Evolutionary conservation across 2,113 vertebrate species (phyloP).

Genomic region (Coptodon bakossiorum): DNA sequence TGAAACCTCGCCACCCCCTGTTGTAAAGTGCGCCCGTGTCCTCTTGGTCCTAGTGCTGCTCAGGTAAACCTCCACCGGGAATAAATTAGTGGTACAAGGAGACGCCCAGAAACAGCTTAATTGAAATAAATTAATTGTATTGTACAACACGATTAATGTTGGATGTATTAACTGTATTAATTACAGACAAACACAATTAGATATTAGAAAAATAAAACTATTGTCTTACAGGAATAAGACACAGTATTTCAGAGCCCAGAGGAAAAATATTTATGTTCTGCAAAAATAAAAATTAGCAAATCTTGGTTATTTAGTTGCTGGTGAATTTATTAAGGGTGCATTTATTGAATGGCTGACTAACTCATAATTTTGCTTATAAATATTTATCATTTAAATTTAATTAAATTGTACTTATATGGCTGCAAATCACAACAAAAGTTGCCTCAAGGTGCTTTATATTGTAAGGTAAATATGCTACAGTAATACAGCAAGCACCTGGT

Average conservation of each 20-base stretch:
- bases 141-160: not conserved
- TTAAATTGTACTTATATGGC: not conserved
- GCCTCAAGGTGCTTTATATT: not conserved
- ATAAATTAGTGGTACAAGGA: not conserved
- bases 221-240: not conserved
- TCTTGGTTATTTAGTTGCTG: not conserved
- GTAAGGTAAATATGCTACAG: not conserved
- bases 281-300: not conserved
- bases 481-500: not conserved
- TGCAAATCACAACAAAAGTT: not conserved
- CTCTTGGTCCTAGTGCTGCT: conserved; percentile 59
- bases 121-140: not conserved
- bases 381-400: not conserved
- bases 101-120: not conserved
- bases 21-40: not conserved
- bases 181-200: not conserved
- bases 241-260: not conserved
- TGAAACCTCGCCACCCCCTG: not conserved
- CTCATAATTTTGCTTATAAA: not conserved
- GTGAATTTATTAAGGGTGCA: not conserved
- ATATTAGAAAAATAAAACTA: not conserved
- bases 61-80: not conserved
- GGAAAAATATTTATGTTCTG: not conserved
- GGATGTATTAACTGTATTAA: not conserved
- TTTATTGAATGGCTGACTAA: not conserved